Base-by-base conservation (phyloP, 1,140 invertebrate species). In the Anastrepha obliqua region DNA sequence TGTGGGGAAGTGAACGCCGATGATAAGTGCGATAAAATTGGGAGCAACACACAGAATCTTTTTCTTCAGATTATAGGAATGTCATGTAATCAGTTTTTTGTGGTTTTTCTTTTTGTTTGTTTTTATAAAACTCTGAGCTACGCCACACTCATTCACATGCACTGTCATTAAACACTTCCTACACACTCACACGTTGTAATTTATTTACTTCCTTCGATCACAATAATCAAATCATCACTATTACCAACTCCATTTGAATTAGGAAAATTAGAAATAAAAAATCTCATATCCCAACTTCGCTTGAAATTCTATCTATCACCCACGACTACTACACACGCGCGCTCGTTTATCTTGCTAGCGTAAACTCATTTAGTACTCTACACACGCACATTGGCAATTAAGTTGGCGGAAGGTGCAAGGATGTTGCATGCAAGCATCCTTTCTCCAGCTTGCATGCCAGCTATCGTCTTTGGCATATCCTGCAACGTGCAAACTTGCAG, bases 351-450 rank as follows among this genome's bases (percentile, higher is more conserved):
- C 29, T 65, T 5, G 64, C 20, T 65, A 29, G 64, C 64, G 64
- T 20, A 47, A 47, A 55, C n/a, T 81, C 74, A 81, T 81, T 81
- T 81, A 51, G 74, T 20, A 81, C n/a, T 7, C 47, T 29, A 81
- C 74, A 81, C 74, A 81, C 74, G 74, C 74, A 81, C 74, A 81
- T 29, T 51, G 74, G 74, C 74, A 81, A 81, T 81, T 81, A 81
- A 55, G 74, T 81, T 47, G 0, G 60, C 11, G 11, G 51, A 2
- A 55, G 8, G 13, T 62, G 15, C 5, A 13, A 9, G n/a, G n/a
- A 15, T 15, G 70, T 29, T 74, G 70, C 47, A 29, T 67, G 64
- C 29, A 11, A 20, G n/a, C 29, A 29, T 15, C 64, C 29, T 67
- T 39, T 67, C 29, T 81, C 17, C 47, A 20, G 47, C 13, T 17